Conservation (phyloP, 2,888 invertebrate species). For the Plagodis dolabraria region DNA sequence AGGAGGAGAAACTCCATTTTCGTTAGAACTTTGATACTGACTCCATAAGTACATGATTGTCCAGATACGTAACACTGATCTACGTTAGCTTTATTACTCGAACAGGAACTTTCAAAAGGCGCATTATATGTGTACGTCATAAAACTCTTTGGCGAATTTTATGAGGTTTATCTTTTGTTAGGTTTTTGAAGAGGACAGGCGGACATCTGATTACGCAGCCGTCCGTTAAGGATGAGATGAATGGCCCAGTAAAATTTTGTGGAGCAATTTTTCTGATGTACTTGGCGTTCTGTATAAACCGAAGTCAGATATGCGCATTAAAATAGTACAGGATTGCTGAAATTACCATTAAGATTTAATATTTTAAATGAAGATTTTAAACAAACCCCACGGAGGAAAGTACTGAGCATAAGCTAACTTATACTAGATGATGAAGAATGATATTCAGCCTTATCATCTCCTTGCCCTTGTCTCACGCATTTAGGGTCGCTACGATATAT, state of each 20-base stretch:
- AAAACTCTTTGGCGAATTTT: constrained; percentile 49
- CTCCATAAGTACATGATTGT: constrained; percentile 1
- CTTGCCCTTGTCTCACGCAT: too few relatives aligned
- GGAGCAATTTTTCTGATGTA: neutral
- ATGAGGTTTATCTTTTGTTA: constrained; percentile 42
- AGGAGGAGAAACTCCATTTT: too few relatives aligned
- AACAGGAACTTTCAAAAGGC: constrained; percentile 40
- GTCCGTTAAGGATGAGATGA: neutral
- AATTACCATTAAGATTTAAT: too few relatives aligned
- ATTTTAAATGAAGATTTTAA: too few relatives aligned
- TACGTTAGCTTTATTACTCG: constrained; percentile 49
- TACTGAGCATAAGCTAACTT: too few relatives aligned
- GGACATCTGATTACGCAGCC: constrained; percentile 18
- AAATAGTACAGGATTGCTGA: too few relatives aligned
- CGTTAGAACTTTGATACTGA: constrained; percentile 1
- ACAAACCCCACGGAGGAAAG: too few relatives aligned
- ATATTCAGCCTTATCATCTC: too few relatives aligned
- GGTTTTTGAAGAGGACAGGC: constrained; percentile 29
- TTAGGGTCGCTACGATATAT: too few relatives aligned
- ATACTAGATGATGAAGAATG: too few relatives aligned
- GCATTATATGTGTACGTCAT: constrained; percentile 38
- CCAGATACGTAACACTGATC: constrained; percentile 48
- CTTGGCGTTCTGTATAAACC: too few relatives aligned
- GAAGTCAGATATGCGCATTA: too few relatives aligned
- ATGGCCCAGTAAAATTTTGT: neutral